Base-by-base conservation (phyloP, 2,797 vertebrate genomes). In the Falco rusticolus region DNA sequence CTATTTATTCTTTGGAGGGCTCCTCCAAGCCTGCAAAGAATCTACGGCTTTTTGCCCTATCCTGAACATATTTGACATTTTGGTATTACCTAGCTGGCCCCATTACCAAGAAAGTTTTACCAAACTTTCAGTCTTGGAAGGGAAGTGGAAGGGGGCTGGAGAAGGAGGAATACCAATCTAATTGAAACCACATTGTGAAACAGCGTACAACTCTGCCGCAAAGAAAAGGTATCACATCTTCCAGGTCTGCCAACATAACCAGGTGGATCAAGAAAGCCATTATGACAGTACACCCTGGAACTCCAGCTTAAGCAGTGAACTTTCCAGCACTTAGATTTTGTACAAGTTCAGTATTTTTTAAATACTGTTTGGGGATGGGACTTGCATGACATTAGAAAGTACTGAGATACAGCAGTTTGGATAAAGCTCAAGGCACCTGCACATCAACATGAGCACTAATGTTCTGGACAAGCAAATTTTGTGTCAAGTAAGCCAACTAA, bases 271-370 rank as follows among this genome's bases (percentile, higher is more conserved):
- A 83, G 90, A 95, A 95, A 86, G 28, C 56, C 90, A 76, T 57
- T 92, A 94, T 78, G 16, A 15, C 83, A 65, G 64, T 5, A 18
- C 16, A 51, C 63, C 84, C 70, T 48, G 90, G 64, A 19, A 88
- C 84, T 48, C 63, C 79, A 79, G 60, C 37, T 41, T 22, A 54
- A 96, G 75, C 37, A 83, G 64, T 31, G 89, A 93, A 69, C 94
- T 89, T 95, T 68, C 87, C 81, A 84, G 92, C 84, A 84, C 87
- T 89, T 41, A 81, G 86, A 65, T 81, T 84, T 87, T 88, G 45
- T 48, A 88, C n/a, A 77, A 77, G 85, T 54, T 61, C 68, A 81
- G 77, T 39, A 75, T 7, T 90, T 95, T 22, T 71, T 33, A 88
- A 59, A 56, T 21, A 51, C 74, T 51, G 59, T 70, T 37, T 11